Conservation (phyloP, 2,113 vertebrate species). For the Forbesichthys agassizii region DNA sequence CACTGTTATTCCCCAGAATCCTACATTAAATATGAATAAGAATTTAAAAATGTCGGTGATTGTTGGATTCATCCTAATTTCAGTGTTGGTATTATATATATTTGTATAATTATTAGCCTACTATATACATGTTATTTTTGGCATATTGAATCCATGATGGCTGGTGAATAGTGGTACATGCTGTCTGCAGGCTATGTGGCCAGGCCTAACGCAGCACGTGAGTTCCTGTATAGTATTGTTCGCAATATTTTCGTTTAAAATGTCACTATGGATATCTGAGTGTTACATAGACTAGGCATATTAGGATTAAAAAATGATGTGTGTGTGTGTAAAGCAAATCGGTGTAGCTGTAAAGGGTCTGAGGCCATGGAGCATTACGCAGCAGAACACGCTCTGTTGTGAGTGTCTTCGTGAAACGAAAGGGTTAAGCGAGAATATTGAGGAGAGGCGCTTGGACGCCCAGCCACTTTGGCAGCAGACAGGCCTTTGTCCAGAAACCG, state of each 20-base stretch:
- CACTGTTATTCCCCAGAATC: neutral
- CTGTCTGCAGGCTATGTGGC: neutral
- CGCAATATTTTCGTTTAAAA: neutral
- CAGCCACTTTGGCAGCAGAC: constrained; percentile 79
- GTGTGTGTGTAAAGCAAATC: neutral
- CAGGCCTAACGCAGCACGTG: constrained; percentile 35
- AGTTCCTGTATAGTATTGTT: constrained; percentile 64
- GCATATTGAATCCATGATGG: neutral
- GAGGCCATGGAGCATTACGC: constrained; percentile 1
- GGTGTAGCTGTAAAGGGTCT: neutral
- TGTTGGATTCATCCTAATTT: too few relatives aligned
- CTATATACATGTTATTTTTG: neutral
- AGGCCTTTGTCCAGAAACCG: constrained; percentile 78
- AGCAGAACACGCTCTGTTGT: constrained; percentile 8
- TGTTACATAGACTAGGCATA: neutral
- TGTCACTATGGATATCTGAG: neutral
- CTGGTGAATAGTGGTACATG: neutral
- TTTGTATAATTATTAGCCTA: neutral
- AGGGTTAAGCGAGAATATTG: constrained; percentile 70
- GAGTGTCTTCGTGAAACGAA: constrained; percentile 45
- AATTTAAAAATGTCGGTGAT: too few relatives aligned
- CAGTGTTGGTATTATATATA: too few relatives aligned
- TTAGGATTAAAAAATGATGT: neutral
- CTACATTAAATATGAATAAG: too few relatives aligned
- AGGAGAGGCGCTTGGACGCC: constrained; percentile 63